Evolutionary conservation across 1,140 invertebrate species (phyloP), one percentile per base, ranked within the genome.

Genomic region (Scaptomyza pallida): DNA sequence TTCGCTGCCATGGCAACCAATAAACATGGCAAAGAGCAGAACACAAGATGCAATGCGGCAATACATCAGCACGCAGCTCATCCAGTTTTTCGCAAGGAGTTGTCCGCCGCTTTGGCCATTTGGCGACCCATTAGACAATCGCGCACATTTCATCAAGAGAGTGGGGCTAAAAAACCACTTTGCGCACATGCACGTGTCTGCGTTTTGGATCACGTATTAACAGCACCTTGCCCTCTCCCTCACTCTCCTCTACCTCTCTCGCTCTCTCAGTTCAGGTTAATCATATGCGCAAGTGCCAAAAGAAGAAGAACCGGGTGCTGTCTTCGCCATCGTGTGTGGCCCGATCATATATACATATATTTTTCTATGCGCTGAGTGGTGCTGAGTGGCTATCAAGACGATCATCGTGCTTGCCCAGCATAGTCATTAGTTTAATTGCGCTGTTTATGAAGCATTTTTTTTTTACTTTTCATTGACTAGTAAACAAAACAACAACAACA

Each of bases 351-450:
- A 30, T 30, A 30, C 9, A 30, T 30, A 30, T 30, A 30, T 30
- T 30, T 30, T 74, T 75, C 75, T 68, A 76, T 72, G 76, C 43
- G 79, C 40, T 44, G 12, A 15, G 21, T 51, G 16, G 44, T 40
- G 30, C 21, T 13, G n/a, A n/a, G n/a, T n/a, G 37, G 10, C 21
- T 16, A 33, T 43, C 12, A 10, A 35, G 45, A n/a, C n/a, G n/a
- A n/a, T n/a, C 45, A 74, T 61, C 75, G 50, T 30, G 23, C 65
- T 52, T 3, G 61, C 74, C 69, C 52, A 68, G 71, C 82, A 88
- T 78, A 78, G 83, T 89, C 83, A 88, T 88, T 88, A 88, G 82
- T 89, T 82, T 88, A 88, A 88, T 88, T 88, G 82, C 78, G 64
- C 78, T 88, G 83, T 88, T 88, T 88, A 88, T 88, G 83, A 77